Conservation (phyloP, 53 echinoderm and acorn worm genomes). For the Mesocentrotus franciscanus region DNA sequence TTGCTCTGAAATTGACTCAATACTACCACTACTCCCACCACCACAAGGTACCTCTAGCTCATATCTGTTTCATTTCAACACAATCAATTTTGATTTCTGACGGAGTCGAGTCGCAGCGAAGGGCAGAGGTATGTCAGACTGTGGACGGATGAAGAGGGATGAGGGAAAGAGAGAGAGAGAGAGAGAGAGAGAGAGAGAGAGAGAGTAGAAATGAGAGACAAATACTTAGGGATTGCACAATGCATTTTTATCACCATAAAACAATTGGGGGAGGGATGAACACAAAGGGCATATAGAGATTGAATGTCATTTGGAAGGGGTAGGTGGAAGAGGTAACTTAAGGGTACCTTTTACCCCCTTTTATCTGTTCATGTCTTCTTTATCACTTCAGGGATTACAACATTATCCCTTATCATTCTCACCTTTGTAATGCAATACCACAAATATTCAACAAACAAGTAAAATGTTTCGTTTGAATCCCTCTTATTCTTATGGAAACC, state of each 20-base stretch:
- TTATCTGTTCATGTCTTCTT: neutral
- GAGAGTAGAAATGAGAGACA: slow-evolving; percentile 28
- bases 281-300: neutral
- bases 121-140: neutral
- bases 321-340: neutral
- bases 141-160: neutral
- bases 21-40: neutral
- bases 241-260: slow-evolving; percentile 28
- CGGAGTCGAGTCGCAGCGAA: neutral
- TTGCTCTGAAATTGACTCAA: slow-evolving; percentile 4
- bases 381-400: no score
- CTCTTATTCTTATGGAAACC: neutral
- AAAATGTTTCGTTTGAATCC: neutral
- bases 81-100: slow-evolving; percentile 58
- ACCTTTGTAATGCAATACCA: neutral
- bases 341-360: neutral
- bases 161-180: neutral
- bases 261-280: neutral
- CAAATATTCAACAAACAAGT: neutral
- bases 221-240: slow-evolving; percentile 32
- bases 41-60: neutral
- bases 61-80: slow-evolving; percentile 32
- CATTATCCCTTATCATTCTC: neutral
- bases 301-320: neutral
- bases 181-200: neutral